Base-by-base conservation (phyloP, 2,113 vertebrate genomes). In the Brachirus orientalis region DNA sequence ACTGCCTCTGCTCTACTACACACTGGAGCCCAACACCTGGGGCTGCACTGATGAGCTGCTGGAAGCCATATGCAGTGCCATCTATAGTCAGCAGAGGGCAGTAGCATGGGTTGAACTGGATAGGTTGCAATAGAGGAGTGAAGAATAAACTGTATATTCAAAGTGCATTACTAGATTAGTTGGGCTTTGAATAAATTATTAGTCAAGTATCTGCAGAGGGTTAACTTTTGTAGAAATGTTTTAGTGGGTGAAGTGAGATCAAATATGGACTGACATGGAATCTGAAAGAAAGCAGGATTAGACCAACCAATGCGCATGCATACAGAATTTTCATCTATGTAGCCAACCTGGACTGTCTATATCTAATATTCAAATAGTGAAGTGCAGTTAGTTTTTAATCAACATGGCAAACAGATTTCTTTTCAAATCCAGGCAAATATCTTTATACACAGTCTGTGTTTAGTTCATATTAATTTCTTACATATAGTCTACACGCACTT, bases 101-200 rank as follows among this genome's bases (percentile, higher is more conserved):
- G 75, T 91, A 22, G 89, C 85, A 18, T 94, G 93, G 93, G 73
- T 93, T 3, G 92, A 93, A 50, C 77, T 88, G 36, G 91, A 93
- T 10, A 69, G 91, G 37, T 72, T 93, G 48, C 83, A 90, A 57
- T 86, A 83, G 62, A 28, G 8, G 12, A 56, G 2, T 7, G 8
- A 0, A 28, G 1, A 41, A 38, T n/a, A 17, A 13, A n/a, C 36
- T 63, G 28, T 12, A 8, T 8, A 52, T 22, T 47, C 17, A 11
- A 13, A 12, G 16, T 6, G 1, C 8, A 10, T 43, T n/a, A 43
- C 41, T 36, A 55, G 13, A 56, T 13, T 46, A 3, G 20, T 10
- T 6, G 35, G 19, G 28, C 9, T 60, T 16, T 52, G n/a, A 55
- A 48, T 14, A 35, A 50, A 58, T 4, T 22, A 51, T 43, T n/a